Evolutionary conservation across 2,888 invertebrate species (phyloP), one percentile per base, ranked within the genome.

Genomic region (Xylota segnis): DNA sequence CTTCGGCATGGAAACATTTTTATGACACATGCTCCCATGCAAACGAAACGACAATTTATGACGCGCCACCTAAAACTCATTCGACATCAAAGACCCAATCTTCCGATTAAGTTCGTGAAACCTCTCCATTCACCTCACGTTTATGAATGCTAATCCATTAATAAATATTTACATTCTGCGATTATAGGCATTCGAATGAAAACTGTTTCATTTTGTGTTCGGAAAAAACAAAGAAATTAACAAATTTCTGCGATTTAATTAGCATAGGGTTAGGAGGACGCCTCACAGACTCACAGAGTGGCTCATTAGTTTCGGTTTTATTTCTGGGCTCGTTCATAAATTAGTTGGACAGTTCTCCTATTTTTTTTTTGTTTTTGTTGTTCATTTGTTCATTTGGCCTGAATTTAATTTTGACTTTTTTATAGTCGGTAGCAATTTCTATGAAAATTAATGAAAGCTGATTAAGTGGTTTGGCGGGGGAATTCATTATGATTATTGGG

Each of bases 231-330:
- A 54, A 50, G n/a, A 81, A 86, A 86, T 86, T 86, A 82, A 86
- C 87, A 86, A 86, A 86, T 81, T 87, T 82, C 77, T 59, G 81
- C 77, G 63, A 87, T 86, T 87, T 82, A 86, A 87, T 87, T 87
- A 86, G 82, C 82, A 86, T 87, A 70, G 77, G 77, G 63, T 72
- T 66, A 45, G 50, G 66, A 75, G 61, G 47, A 56, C 84, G 75
- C 54, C 58, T 50, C 52, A 23, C 5, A 37, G 54, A 66, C 27
- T 61, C 27, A 54, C 68, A 2, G 52, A 58, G 71, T 71, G 71
- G 14, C 52, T 76, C 82, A 86, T 86, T 86, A 86, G 86, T 82
- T 82, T 76, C 77, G 86, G 82, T 58, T 71, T 77, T 77, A 77
- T 82, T 86, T 82, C 50, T 86, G 77, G 76, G 76, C 76, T 77